A percentile compares a stretch with the other conserved stretches of the same genome.
Conservation (phyloP, 2,888 invertebrate genomes). For the Amaurobius ferox region DNA sequence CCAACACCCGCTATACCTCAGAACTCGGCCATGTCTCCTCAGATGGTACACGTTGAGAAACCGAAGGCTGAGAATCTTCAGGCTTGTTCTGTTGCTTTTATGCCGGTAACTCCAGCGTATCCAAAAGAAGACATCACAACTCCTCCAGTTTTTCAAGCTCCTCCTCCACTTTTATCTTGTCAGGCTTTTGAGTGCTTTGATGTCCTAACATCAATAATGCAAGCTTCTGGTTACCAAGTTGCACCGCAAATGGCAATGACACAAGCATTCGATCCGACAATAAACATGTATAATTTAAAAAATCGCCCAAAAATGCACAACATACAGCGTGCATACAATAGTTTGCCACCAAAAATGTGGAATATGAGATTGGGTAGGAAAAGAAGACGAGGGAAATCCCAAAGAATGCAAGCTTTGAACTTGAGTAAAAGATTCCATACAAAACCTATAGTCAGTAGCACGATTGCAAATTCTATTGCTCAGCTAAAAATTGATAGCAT, state of each 20-base stretch:
- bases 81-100: constrained; percentile 58
- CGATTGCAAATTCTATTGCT: constrained; percentile 54
- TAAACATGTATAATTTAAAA: constrained; percentile 21
- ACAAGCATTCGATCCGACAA: not conserved
- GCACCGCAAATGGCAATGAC: constrained; percentile 18
- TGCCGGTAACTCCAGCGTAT: constrained; percentile 50
- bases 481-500: constrained; percentile 45
- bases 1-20: not conserved
- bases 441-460: constrained; percentile 55
- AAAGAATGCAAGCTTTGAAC: constrained; percentile 45
- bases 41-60: constrained; percentile 67
- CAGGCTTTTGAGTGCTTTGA: constrained; percentile 61
- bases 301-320: not conserved
- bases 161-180: constrained; percentile 52
- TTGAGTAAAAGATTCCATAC: constrained; percentile 37
- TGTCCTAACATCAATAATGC: constrained; percentile 57
- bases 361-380: constrained; percentile 7
- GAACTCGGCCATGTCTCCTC: not conserved
- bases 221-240: constrained; percentile 59
- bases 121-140: constrained; percentile 20
- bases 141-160: constrained; percentile 3
- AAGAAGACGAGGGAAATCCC: constrained; percentile 20
- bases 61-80: constrained; percentile 61
- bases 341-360: not conserved
- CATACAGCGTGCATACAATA: not conserved